phyloP scores from a whole-genome alignment of 2,888 invertebrate genomes.

The Lasius fuliginosus region DNA sequence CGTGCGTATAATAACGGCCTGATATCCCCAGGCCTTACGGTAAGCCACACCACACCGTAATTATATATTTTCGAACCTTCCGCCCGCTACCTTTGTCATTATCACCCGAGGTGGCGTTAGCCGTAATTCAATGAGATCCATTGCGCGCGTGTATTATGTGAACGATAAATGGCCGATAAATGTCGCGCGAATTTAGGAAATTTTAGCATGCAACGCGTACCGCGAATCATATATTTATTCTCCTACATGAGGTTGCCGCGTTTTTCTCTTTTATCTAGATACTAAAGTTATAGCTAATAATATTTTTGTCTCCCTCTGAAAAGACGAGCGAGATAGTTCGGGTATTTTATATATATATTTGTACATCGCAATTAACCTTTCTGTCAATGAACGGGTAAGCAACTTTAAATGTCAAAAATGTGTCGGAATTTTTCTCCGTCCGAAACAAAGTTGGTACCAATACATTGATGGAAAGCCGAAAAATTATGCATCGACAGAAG shows the following conservation, averaged over 20 bases:
- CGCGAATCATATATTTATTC: conserved; percentile 2
- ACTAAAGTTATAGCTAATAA: not conserved
- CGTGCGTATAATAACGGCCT: conserved; percentile 80
- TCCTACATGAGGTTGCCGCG: conserved; percentile 8
- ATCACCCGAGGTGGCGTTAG: conserved; percentile 73
- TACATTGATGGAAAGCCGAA: no score
- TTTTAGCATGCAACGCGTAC: conserved; percentile 4
- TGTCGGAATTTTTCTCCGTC: no score
- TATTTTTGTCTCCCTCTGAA: not conserved
- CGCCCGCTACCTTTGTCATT: conserved; percentile 78
- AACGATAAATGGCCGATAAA: conserved; percentile 61
- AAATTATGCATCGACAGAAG: no score
- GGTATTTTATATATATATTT: not conserved
- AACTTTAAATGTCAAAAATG: no score
- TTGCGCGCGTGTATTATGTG: conserved; percentile 53
- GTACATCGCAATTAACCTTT: not conserved
- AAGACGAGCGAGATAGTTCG: not conserved
- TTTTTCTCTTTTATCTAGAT: not conserved
- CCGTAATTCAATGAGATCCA: conserved; percentile 77
- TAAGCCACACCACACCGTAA: conserved; percentile 80
- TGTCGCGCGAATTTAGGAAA: conserved; percentile 54
- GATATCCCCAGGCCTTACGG: conserved; percentile 76
- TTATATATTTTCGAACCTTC: conserved; percentile 76
- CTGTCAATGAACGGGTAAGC: no score
- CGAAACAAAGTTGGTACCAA: no score